Conservation (phyloP, 1,140 invertebrate species). For the Venturia canescens region DNA sequence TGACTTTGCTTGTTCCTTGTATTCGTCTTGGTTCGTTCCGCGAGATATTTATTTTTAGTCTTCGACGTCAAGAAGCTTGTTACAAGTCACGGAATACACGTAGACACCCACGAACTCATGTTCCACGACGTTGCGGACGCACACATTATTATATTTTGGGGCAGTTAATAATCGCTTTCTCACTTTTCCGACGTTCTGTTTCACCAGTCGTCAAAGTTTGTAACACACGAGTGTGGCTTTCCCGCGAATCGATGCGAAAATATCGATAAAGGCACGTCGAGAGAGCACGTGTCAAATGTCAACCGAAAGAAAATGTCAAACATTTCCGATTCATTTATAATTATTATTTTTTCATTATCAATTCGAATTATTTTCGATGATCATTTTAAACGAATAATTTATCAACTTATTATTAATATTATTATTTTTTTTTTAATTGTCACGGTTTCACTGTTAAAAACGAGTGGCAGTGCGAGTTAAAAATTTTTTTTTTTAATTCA, state of each 20-base stretch:
- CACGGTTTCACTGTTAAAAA: slow-evolving; percentile 15
- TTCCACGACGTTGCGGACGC: slow-evolving; percentile 7
- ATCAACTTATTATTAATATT: background rate
- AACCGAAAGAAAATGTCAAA: background rate
- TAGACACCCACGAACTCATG: slow-evolving; percentile 5
- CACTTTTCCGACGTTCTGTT: slow-evolving; percentile 2
- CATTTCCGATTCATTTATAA: background rate
- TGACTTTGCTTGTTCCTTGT: slow-evolving; percentile 25
- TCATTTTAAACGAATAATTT: background rate
- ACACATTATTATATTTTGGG: slow-evolving; percentile 20
- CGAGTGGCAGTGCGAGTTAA: background rate
- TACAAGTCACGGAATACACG: slow-evolving; percentile 21
- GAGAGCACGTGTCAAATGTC: slow-evolving; percentile 21
- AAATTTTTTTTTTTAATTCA: background rate
- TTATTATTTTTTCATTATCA: background rate
- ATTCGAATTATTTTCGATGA: no score
- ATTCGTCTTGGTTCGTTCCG: slow-evolving; percentile 6
- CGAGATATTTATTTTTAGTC: slow-evolving; percentile 26
- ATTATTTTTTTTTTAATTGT: slow-evolving; percentile 9
- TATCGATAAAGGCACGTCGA: background rate
- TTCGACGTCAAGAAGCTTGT: slow-evolving; percentile 4
- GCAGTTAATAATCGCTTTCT: slow-evolving; percentile 7
- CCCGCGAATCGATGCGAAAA: slow-evolving; percentile 19
- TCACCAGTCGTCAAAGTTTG: background rate
- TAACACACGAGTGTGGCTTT: background rate